Evolutionary conservation across 2,113 vertebrate species (phyloP).

Genomic region (Zosterops pallidus): DNA sequence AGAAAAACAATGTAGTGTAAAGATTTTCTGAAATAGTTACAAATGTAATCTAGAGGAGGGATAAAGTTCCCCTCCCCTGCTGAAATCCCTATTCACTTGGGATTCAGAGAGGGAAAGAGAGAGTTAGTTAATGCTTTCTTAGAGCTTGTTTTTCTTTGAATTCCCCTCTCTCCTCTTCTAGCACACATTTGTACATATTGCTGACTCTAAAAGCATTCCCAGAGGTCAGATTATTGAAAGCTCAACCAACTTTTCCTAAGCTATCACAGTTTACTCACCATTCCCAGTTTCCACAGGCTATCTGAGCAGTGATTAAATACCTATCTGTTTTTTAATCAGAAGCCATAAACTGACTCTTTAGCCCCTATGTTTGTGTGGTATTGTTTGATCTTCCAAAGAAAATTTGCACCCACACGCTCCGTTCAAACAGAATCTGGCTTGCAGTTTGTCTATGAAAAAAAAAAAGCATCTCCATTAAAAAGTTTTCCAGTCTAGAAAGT

Average conservation of each 20-base stretch:
- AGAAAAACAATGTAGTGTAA: constrained; percentile 5
- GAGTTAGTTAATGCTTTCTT: constrained; percentile 27
- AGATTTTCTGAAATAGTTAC: constrained; percentile 10
- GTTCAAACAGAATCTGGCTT: constrained; percentile 5
- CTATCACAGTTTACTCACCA: constrained; percentile 49
- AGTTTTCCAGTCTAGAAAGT: constrained; percentile 33
- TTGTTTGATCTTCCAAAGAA: constrained; percentile 51
- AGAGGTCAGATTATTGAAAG: constrained; percentile 62
- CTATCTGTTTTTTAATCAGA: neutral
- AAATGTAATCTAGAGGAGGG: neutral
- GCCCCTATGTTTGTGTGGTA: constrained; percentile 5
- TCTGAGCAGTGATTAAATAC: constrained; percentile 25
- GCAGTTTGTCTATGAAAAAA: neutral
- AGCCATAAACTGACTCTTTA: constrained; percentile 24
- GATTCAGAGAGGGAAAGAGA: neutral
- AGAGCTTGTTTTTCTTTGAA: constrained; percentile 48
- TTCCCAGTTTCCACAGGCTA: neutral
- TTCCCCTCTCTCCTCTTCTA: constrained; percentile 8
- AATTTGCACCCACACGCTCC: constrained; percentile 17
- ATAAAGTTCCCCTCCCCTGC: neutral
- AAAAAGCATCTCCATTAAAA: constrained; percentile 61
- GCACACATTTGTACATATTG: constrained; percentile 8
- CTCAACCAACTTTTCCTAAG: constrained; percentile 65
- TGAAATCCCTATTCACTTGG: neutral
- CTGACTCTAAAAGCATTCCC: constrained; percentile 44